Evolutionary conservation across 2,113 vertebrate species (phyloP).

Genomic region (Prinia subflava): DNA sequence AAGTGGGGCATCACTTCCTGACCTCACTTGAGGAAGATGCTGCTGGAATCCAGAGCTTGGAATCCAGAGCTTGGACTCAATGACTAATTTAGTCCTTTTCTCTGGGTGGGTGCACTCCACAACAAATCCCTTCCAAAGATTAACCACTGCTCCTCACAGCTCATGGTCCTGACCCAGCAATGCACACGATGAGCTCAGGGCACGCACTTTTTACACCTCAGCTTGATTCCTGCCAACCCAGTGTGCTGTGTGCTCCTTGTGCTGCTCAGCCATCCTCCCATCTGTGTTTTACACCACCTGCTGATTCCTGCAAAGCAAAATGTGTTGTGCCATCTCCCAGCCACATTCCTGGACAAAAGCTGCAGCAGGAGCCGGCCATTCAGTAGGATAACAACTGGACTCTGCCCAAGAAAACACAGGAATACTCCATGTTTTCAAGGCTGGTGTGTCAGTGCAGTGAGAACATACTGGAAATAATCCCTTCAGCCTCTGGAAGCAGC

Average conservation of each 20-base stretch:
- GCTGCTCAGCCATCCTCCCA: not conserved
- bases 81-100: not conserved
- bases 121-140: not conserved
- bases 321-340: not conserved
- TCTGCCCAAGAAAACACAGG: not conserved
- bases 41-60: not conserved
- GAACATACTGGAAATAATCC: not conserved
- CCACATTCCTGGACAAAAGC: not conserved
- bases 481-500: not conserved
- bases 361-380: not conserved
- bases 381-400: not conserved
- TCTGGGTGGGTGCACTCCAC: not conserved
- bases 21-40: not conserved
- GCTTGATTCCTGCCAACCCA: not conserved
- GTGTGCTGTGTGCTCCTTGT: not conserved
- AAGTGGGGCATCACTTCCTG: not conserved
- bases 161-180: not conserved
- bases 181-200: fast-evolving
- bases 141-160: not conserved
- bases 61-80: not conserved
- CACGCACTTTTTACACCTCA: not conserved
- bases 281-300: not conserved
- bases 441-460: too few species aligned
- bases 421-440: not conserved
- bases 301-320: not conserved